Evolutionary conservation across 1,140 invertebrate species (phyloP).

Genomic region (Cydia amplana): DNA sequence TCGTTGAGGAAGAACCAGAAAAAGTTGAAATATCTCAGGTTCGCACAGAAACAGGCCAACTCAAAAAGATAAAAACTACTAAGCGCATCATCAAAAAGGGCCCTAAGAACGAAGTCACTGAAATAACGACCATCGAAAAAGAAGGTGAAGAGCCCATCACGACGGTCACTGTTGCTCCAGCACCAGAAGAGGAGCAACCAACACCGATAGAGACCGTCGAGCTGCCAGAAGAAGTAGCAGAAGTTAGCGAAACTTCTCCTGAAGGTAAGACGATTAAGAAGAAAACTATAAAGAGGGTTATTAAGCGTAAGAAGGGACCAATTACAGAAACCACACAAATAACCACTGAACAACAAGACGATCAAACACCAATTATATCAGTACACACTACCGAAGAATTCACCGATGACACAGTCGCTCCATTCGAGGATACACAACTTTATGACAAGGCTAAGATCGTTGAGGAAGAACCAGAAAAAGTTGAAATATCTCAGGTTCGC

Average conservation of each 20-base stretch:
- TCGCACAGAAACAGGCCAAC: constrained; percentile 56
- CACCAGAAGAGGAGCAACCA: constrained; percentile 37
- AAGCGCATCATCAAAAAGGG: constrained; percentile 66
- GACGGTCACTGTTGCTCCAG: constrained; percentile 44
- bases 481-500: constrained; percentile 65
- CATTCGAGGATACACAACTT: too few relatives aligned
- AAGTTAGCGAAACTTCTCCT: constrained; percentile 37
- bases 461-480: constrained; percentile 63
- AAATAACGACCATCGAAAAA: constrained; percentile 74
- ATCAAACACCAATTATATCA: too few relatives aligned
- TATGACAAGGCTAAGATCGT: too few relatives aligned
- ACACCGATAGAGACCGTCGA: constrained; percentile 33
- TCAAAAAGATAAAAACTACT: constrained; percentile 58
- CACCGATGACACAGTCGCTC: too few relatives aligned
- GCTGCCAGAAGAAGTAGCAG: constrained; percentile 47
- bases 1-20: constrained; percentile 56
- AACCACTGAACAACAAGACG: too few relatives aligned
- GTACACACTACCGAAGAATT: too few relatives aligned
- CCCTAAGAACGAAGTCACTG: constrained; percentile 65
- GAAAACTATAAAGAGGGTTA: constrained; percentile 48
- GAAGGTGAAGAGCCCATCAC: constrained; percentile 65
- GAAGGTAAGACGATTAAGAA: constrained; percentile 48
- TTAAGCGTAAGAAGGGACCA: constrained; percentile 50
- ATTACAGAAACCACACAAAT: constrained; percentile 50
- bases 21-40: constrained; percentile 69